Base-by-base conservation (phyloP, 2,888 invertebrate genomes). In the Phoronis australis region DNA sequence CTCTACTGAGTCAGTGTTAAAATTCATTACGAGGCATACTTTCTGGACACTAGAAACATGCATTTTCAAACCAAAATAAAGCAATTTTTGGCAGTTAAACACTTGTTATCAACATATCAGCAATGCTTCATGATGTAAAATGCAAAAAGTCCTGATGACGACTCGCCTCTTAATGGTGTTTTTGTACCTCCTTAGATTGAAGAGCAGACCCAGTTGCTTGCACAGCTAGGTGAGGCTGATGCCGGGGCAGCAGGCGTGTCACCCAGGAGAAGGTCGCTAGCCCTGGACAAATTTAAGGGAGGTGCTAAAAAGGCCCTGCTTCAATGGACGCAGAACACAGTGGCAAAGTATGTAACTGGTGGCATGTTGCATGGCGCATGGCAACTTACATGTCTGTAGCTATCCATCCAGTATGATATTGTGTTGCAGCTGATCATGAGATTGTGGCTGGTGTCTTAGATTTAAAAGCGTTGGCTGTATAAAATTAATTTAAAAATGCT, bases 271-370 rank as follows among this genome's bases (percentile, higher is more conserved):
- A 60, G 37, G 31, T 45, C 37, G 47, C 48, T 12, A 50, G 47
- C 61, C 50, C 22, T 60, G 42, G 64, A 62, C 45, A 66, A 63
- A 55, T 62, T 89, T 87, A 90, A 88, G 74, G 87, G 87, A 73
- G 90, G 93, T 42, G 94, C 94, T 50, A 85, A 88, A 74, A 91
- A 91, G 78, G 91, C 92, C 23, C 80, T 96, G 55, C 80, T 96
- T 54, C 87, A 90, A 67, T 96, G 95, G 95, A 94, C 94, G 53
- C 88, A 92, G 60, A 92, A 90, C 73, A 88, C 91, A 35, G 80
- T 95, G 68, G 90, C 72, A 49, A 69, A 75, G 77, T 78, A 63
- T 59, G 71, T 64, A 25, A 12, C 42, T 24, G 3, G 15, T n/a
- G 18, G 20, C 1, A 27, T n/a, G n/a, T n/a, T n/a, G n/a, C n/a